phyloP scores from a whole-genome alignment of 2,797 vertebrate genomes.

The Diglossa cyanea region DNA sequence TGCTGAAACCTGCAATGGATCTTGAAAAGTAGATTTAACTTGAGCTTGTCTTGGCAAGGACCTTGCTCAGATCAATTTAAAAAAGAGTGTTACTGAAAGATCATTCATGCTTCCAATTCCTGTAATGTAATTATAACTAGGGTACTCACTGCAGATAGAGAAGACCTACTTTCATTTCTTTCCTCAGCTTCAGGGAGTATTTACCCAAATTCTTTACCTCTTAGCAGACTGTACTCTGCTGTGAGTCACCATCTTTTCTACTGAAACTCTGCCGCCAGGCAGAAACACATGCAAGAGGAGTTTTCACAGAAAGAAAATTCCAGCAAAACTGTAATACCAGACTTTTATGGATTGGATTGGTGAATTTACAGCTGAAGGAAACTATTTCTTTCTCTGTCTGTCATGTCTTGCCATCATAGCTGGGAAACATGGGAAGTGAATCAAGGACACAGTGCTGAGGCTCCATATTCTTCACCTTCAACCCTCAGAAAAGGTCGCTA shows the following conservation, averaged over 20 bases:
- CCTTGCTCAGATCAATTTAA: neutral
- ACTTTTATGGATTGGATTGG: neutral
- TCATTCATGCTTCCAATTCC: neutral
- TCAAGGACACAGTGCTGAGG: neutral
- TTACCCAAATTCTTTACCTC: neutral
- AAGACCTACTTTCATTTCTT: neutral
- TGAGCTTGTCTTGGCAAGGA: neutral
- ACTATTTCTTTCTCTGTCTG: neutral
- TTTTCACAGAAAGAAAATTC: neutral
- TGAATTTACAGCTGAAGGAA: neutral
- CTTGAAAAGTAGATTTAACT: neutral
- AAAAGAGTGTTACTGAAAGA: neutral
- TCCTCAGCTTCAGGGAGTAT: neutral
- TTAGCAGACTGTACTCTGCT: neutral
- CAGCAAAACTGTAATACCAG: neutral
- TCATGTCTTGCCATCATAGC: neutral
- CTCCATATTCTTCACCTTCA: neutral
- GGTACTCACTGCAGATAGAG: neutral
- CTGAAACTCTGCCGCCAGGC: neutral
- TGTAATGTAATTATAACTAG: neutral
- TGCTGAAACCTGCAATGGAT: neutral
- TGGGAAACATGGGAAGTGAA: neutral
- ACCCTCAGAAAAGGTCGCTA: neutral
- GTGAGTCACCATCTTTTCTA: neutral
- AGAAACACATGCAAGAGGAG: neutral